Conservation (phyloP, 2,797 vertebrate genomes). For the Numenius phaeopus region DNA sequence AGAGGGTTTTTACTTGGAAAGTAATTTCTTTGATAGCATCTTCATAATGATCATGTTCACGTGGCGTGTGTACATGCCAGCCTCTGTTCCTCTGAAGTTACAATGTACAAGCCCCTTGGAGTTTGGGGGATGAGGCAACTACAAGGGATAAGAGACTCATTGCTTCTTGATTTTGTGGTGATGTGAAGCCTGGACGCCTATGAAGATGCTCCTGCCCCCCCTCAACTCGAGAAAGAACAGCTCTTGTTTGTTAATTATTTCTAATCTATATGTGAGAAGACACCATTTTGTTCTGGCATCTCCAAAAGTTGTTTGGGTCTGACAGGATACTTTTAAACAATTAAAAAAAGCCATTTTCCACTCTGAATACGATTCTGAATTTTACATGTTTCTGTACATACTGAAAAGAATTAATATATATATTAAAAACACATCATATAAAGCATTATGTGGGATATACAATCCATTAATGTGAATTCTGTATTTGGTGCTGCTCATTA, state of each 20-base stretch:
- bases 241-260: not conserved
- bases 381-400: not conserved
- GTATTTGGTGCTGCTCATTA: not conserved
- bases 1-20: not conserved
- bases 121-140: not conserved
- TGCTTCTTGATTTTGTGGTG: not conserved
- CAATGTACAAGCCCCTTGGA: rapidly evolving
- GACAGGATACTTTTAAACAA: not conserved
- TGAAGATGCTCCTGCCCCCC: not conserved
- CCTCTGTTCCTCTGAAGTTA: not conserved
- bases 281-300: not conserved
- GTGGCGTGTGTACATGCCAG: not conserved
- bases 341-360: not conserved
- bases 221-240: not conserved
- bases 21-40: not conserved
- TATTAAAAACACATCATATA: not conserved
- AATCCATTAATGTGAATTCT: not conserved
- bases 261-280: not conserved
- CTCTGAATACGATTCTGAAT: not conserved
- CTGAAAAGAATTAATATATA: not conserved
- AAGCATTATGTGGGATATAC: not conserved
- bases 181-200: rapidly evolving
- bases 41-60: not conserved
- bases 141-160: not conserved
- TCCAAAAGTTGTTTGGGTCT: not conserved